Evolutionary conservation across 2,797 vertebrate genomes (phyloP), one percentile per base, ranked within the genome.

Genomic region (Enteromius argenteus): DNA sequence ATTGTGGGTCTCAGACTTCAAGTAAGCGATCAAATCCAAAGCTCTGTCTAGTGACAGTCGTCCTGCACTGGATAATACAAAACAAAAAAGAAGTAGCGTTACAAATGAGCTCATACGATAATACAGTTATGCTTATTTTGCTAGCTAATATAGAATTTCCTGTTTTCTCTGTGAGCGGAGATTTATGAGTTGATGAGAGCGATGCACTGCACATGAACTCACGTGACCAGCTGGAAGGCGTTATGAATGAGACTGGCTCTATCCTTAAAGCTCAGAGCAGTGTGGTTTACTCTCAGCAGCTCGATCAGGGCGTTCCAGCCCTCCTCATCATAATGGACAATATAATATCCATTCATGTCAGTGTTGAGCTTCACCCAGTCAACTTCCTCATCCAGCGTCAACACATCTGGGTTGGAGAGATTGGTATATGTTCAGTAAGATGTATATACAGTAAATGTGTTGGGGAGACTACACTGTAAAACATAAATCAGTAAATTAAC

Each of bases 141-240:
- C 84, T 80, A 10, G n/a, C 42, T 49, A 46, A 30, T n/a, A 37
- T 21, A 10, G 4, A 69, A 39, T 78, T 32, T 74, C 37, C 79
- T 32, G 77, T 68, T 51, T 14, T 89, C 56, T 79, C 23, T 62
- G 27, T 67, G 32, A 87, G 79, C 23, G 23, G n/a, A 71, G 75
- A 19, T 62, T 56, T 46, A 13, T 17, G 30, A 37, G 30, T 64
- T 35, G 15, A 66, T 51, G 53, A 66, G 23, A 27, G 17, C 42
- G 14, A 68, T 58, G 21, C 46, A 49, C 21, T n/a, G 39, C 42
- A 27, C 39, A 42, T 23, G 13, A 27, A 90, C 90, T 88, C 89
- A 98, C 97, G 97, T 97, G 93, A 97, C 96, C 5, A 99, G 94
- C 92, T 97, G 97, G 91, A 99, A 99, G 84, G 97, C 94, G 91